Conservation (phyloP, 2,797 vertebrate genomes). For the Rhinella marina region DNA sequence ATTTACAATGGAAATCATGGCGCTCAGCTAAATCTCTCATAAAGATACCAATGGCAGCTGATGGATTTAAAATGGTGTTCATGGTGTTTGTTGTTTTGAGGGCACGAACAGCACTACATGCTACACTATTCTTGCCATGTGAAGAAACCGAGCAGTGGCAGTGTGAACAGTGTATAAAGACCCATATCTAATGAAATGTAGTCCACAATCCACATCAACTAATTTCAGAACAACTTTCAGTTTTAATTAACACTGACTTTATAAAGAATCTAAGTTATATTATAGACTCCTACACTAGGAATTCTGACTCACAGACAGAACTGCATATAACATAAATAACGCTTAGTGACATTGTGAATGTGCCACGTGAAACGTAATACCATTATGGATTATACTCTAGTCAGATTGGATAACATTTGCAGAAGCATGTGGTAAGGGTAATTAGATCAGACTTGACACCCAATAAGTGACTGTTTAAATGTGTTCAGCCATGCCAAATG, state of each 20-base stretch:
- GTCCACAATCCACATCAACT: background rate
- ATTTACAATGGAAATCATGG: too few species aligned
- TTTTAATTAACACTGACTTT: background rate
- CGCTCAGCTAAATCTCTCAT: too few species aligned
- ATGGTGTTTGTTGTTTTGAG: too few species aligned
- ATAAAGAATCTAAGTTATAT: background rate
- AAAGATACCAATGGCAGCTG: too few species aligned
- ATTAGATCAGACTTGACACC: slow-evolving; percentile 6
- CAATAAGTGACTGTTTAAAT: slow-evolving; percentile 24
- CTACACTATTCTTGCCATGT: too few species aligned
- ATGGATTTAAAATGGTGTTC: too few species aligned
- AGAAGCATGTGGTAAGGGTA: slow-evolving; percentile 11
- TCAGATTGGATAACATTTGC: slow-evolving; percentile 4
- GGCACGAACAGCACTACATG: too few species aligned
- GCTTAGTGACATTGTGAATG: background rate
- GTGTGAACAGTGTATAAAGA: too few species aligned
- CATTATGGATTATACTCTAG: background rate
- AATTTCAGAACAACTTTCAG: background rate
- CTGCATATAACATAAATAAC: background rate
- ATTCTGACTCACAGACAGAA: background rate
- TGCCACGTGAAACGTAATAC: background rate
- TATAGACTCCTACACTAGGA: background rate
- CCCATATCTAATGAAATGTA: background rate
- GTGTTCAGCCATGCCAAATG: slow-evolving; percentile 13
- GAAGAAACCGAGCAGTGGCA: background rate